These are phyloP conservation scores for Salvelinus alpinus DNA, from an alignment of 2,113 vertebrate species.

Conservation along the genomic window DNA sequence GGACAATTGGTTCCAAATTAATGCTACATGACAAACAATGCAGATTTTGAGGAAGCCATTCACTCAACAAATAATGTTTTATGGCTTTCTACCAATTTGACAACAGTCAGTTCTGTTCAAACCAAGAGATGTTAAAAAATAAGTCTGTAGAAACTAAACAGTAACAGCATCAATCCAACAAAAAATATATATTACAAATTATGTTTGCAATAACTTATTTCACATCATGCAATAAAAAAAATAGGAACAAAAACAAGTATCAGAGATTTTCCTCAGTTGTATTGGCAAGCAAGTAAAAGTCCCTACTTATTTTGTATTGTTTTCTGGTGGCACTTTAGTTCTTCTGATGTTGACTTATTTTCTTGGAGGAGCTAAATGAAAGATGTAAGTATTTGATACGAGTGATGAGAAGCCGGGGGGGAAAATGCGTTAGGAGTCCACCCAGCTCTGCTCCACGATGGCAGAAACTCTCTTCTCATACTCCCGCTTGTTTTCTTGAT, in stretches of 20 bases:
- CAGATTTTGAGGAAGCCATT: neutral
- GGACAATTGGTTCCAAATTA: too few relatives aligned
- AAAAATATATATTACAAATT: slow-evolving; percentile 97
- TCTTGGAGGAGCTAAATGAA: slow-evolving; percentile 61
- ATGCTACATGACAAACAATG: too few relatives aligned
- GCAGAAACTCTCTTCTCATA: slow-evolving; percentile 99
- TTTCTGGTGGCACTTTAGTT: slow-evolving; percentile 84
- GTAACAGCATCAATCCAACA: slow-evolving; percentile 89
- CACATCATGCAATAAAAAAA: slow-evolving; percentile 92
- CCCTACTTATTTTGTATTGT: slow-evolving; percentile 46
- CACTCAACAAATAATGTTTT: neutral
- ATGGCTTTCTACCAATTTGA: slow-evolving; percentile 36
- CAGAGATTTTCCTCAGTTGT: slow-evolving; percentile 48
- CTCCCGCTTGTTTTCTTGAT: slow-evolving; percentile 98
- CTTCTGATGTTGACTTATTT: slow-evolving; percentile 62
- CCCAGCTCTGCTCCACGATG: slow-evolving; percentile 99
- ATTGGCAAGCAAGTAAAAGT: slow-evolving; percentile 64
- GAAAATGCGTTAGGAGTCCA: slow-evolving; percentile 83
- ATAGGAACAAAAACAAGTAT: slow-evolving; percentile 83
- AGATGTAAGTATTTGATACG: slow-evolving; percentile 59
- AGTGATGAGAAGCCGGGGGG: slow-evolving; percentile 55
- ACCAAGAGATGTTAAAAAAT: slow-evolving; percentile 26
- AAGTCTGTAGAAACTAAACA: slow-evolving; percentile 83
- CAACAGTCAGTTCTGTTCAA: slow-evolving; percentile 53
- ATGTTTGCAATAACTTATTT: slow-evolving; percentile 99